Evolutionary conservation across 2,113 vertebrate genomes (phyloP), one percentile per base, ranked within the genome.

Genomic region (Balaeniceps rex): DNA sequence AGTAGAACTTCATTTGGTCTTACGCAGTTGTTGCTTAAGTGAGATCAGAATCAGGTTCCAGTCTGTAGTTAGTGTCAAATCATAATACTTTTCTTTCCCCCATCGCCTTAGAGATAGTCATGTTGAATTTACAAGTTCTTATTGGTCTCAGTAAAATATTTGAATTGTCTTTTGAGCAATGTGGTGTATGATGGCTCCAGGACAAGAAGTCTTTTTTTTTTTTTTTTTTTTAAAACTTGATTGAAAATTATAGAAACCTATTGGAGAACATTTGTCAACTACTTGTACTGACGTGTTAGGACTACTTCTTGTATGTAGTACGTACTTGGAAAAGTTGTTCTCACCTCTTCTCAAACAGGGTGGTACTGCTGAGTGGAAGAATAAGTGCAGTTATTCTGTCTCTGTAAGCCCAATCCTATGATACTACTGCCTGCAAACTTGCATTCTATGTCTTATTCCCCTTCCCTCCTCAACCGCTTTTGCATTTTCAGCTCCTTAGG

Each of bases 321-420:
- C 0, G 2, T 85, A 26, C 87, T 94, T 94, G 58, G 89, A 49
- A 88, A 93, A 93, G 46, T 89, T 95, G 91, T 96, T 95, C 74
- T 94, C 40, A 3, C 90, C 66, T 94, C 93, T 95, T 66, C 70
- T 85, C 34, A 26, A 63, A 71, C 15, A 54, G 72, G 40, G 16
- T 66, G 57, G 63, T 87, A 54, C 57, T 94, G 58, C 70, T 90
- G 93, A 95, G 84, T 94, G 89, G 54, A 83, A 74, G 49, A 91
- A 0, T 54, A 79, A 89, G 44, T 72, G 74, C n/a, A 12, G 52
- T 95, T 95, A 88, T 66, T 97, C 93, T 74, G 38, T 79, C n/a
- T 91, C 44, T 79, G 19, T 86, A 88, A 91, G 51, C 33, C 31
- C 11, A 36, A 1, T 83, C 36, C n/a, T 85, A 4, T 57, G 44